phyloP scores from a whole-genome alignment of 2,113 vertebrate species.

The Scartelaos histophorus region DNA sequence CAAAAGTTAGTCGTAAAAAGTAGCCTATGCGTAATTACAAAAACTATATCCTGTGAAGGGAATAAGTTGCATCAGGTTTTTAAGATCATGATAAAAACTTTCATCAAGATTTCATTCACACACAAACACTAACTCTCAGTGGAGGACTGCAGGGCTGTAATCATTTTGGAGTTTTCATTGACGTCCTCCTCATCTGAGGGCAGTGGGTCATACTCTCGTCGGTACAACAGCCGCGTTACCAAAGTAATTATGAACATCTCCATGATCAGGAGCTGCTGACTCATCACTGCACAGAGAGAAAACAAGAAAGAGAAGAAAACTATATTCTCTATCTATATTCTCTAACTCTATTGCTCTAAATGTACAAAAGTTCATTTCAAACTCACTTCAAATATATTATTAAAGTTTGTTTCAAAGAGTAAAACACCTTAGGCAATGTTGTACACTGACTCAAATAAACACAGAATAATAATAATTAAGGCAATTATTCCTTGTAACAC shows the following conservation, averaged over 20 bases:
- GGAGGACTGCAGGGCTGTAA: slow-evolving; percentile 23
- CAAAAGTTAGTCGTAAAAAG: background rate
- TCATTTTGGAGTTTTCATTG: slow-evolving; percentile 56
- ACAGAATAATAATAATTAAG: too few relatives aligned
- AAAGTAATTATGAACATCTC: slow-evolving; percentile 89
- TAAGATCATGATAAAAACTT: slow-evolving; percentile 19
- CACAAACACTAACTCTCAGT: slow-evolving; percentile 2
- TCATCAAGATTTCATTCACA: slow-evolving; percentile 18
- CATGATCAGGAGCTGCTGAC: slow-evolving; percentile 84
- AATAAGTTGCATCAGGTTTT: slow-evolving; percentile 10
- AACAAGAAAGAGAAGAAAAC: background rate
- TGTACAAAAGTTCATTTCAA: background rate
- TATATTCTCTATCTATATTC: too few relatives aligned
- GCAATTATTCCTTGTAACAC: too few relatives aligned
- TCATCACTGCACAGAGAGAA: slow-evolving; percentile 71
- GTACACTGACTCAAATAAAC: too few relatives aligned
- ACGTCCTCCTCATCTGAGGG: slow-evolving; percentile 53
- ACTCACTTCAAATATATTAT: too few relatives aligned
- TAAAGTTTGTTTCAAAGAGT: too few relatives aligned
- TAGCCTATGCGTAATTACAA: background rate
- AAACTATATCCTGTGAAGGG: background rate
- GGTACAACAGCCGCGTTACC: slow-evolving; percentile 78
- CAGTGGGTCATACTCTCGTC: slow-evolving; percentile 75
- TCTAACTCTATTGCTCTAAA: background rate
- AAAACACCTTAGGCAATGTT: too few relatives aligned